These are phyloP conservation scores for Muscicapa adusta DNA, from an alignment of 2,113 vertebrate genomes.

Conservation along the genomic window DNA sequence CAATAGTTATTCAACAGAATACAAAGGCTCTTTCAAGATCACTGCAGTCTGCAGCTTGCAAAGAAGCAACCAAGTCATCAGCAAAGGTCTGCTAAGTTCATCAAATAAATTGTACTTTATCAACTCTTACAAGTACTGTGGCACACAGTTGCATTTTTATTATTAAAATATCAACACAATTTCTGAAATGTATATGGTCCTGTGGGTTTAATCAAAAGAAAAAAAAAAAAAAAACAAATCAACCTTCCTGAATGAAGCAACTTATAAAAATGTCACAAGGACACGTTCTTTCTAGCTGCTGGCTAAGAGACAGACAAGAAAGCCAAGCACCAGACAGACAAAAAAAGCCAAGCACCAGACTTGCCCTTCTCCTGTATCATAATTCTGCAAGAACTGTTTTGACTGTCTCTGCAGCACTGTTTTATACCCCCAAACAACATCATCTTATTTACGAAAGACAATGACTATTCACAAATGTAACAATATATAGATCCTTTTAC, in stretches of 20 bases:
- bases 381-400: background rate
- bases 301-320: background rate
- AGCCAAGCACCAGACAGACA: background rate
- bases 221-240: background rate
- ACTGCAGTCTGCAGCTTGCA: background rate
- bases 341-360: background rate
- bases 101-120: background rate
- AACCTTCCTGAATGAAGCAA: background rate
- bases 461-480: background rate
- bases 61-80: background rate
- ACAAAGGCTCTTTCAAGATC: conserved; percentile 34
- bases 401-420: background rate
- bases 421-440: background rate
- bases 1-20: background rate
- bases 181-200: background rate
- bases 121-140: background rate
- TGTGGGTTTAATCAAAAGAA: background rate
- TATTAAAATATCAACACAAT: background rate
- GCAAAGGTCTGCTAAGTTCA: background rate
- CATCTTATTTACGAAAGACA: background rate
- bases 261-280: background rate
- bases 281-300: background rate
- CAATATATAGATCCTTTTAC: background rate
- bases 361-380: background rate
- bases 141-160: background rate